Percentiles rank a stretch among this genome's conserved stretches.
These are phyloP conservation scores for Lytechinus variegatus DNA, from an alignment of 35 echinoderm and acorn worm genomes.

Conservation along the genomic window DNA sequence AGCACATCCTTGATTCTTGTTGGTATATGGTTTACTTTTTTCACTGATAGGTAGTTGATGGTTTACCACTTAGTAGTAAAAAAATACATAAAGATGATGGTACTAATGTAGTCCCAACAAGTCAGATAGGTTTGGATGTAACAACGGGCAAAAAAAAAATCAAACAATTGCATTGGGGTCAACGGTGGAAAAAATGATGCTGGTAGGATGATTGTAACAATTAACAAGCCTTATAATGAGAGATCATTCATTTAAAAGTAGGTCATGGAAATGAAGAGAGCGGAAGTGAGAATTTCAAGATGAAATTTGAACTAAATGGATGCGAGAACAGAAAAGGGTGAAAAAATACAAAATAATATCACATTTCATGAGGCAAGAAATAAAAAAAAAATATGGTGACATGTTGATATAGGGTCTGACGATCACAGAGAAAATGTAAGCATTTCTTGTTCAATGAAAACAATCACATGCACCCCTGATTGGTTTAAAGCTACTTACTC, in stretches of 20 bases:
- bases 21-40: too few relatives aligned
- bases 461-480: not conserved
- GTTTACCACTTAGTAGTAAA: too few relatives aligned
- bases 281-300: not conserved
- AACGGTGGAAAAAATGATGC: not conserved
- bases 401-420: not conserved
- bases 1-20: too few relatives aligned
- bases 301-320: not conserved
- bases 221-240: not conserved
- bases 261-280: not conserved
- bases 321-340: not conserved
- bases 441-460: not conserved
- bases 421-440: not conserved
- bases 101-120: too few relatives aligned
- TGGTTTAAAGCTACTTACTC: not conserved
- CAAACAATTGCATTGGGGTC: not conserved
- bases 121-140: too few relatives aligned
- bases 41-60: too few relatives aligned
- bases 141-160: too few relatives aligned
- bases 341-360: not conserved
- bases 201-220: not conserved
- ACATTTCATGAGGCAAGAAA: slow-evolving; percentile 1
- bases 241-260: not conserved
- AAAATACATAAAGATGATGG: too few relatives aligned
- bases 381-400: not conserved